Base-by-base conservation (phyloP, 2,113 vertebrate genomes). In the Zapornia atra region DNA sequence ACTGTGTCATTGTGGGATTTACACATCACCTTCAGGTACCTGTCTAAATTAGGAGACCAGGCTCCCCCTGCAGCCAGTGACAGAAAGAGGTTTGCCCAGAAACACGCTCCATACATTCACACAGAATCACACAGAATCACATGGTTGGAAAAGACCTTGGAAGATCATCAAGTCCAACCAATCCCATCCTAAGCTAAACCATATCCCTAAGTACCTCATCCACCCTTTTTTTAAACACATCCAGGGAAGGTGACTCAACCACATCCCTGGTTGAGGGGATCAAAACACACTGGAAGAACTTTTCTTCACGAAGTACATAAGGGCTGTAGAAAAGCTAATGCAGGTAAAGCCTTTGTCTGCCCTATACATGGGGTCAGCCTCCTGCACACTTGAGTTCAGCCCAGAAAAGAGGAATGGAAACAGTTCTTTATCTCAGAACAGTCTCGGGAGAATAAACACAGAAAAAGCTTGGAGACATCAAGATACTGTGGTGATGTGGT, bases 361-460 rank as follows among this genome's bases (percentile, higher is more conserved):
- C 2, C 2, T 20, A 9, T n/a, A 34, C 31, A 20, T 5, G 12
- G 0, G 4, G 16, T 28, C 54, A 83, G 63, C 16, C 40, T 61
- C 44, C 17, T 2, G 21, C 5, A 59, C 7, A 9, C 63, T 65
- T 61, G 4, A 72, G 29, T 9, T n/a, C 59, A 59, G 56, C 25
- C 64, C 68, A 36, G 10, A 11, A 42, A n/a, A 1, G 4, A 68
- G 28, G 60, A 60, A n/a, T 4, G 57, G 48, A 0, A 4, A 40
- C 36, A 21, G 28, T 42, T 66, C 0, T 0, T 60, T 50, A 4
- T 5, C 42, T 78, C 46, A 1, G 46, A 29, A 5, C 1, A 1
- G 21, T 25, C 51, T 38, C 56, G 12, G 46, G 71, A 79, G 33
- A 70, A 11, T 3, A 48, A 71, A 44, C 14, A 42, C 38, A 71